Percentiles rank a stretch among this genome's conserved stretches.
Evolutionary conservation across 1,140 invertebrate genomes (phyloP).

Genomic region (Zaprionus taronus): DNA sequence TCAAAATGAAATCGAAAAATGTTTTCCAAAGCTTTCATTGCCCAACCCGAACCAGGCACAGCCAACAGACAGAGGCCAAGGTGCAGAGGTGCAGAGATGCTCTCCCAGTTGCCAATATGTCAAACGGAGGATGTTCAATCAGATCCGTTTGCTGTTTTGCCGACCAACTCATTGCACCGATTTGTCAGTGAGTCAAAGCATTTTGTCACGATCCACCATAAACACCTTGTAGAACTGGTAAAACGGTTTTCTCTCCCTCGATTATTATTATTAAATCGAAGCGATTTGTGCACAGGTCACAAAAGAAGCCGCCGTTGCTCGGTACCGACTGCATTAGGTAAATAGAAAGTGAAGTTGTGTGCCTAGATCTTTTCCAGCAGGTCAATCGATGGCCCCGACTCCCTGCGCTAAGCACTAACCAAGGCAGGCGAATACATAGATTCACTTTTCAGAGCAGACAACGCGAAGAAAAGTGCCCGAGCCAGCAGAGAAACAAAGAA

Average conservation of each 20-base stretch:
- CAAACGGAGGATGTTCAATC: slow-evolving; percentile 53
- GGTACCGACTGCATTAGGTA: slow-evolving; percentile 31
- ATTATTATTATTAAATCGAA: slow-evolving; percentile 78
- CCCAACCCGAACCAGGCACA: slow-evolving; percentile 25
- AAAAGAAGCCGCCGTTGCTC: slow-evolving; percentile 61
- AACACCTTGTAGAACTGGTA: slow-evolving; percentile 70
- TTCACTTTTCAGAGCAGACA: slow-evolving; percentile 34
- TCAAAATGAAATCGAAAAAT: not conserved
- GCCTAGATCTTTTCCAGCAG: slow-evolving; percentile 52
- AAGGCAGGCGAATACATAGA: slow-evolving; percentile 13
- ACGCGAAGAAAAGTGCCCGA: slow-evolving; percentile 8
- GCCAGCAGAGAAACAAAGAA: not conserved
- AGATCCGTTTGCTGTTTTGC: slow-evolving; percentile 50
- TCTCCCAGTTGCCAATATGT: slow-evolving; percentile 63
- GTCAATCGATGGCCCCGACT: slow-evolving; percentile 40
- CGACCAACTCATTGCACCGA: slow-evolving; percentile 41
- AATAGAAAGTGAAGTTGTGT: slow-evolving; percentile 69
- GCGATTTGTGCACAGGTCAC: slow-evolving; percentile 64
- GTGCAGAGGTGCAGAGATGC: not conserved
- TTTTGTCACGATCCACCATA: slow-evolving; percentile 75
- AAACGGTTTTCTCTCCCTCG: slow-evolving; percentile 49
- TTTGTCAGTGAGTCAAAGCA: slow-evolving; percentile 62
- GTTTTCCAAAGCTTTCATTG: slow-evolving; percentile 17
- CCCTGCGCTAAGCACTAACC: not conserved
- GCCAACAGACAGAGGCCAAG: not conserved